These are phyloP conservation scores for Struthio camelus DNA, from an alignment of 2,113 vertebrate genomes.

Conservation along the genomic window DNA sequence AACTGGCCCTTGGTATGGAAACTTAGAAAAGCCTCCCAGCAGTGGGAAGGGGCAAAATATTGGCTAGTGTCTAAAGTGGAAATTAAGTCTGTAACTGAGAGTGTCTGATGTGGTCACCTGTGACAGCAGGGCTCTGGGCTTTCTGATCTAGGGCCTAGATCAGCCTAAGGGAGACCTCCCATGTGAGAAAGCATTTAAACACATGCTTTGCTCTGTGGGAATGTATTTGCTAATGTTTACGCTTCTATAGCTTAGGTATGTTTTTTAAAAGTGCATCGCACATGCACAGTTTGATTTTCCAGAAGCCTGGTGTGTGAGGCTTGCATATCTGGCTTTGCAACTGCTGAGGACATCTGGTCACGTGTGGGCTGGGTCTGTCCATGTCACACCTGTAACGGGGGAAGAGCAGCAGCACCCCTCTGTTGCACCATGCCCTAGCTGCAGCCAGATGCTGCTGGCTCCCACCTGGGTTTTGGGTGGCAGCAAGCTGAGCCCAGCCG, in stretches of 20 bases:
- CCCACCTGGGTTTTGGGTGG: background rate
- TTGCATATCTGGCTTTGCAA: slow-evolving; percentile 11
- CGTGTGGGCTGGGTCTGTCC: fast-evolving
- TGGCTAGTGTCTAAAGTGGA: slow-evolving; percentile 4
- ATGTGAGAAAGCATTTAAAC: background rate
- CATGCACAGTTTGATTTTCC: background rate
- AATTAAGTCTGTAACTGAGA: background rate
- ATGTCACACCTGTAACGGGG: fast-evolving
- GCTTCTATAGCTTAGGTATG: slow-evolving; percentile 18
- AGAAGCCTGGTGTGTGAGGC: background rate
- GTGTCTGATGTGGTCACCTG: slow-evolving; percentile 47
- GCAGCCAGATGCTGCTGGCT: background rate
- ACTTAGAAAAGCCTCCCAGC: slow-evolving; percentile 6
- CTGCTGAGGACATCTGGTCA: background rate
- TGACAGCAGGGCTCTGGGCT: background rate
- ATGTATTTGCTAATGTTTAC: slow-evolving; percentile 35
- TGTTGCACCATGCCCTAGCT: background rate
- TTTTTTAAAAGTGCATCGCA: slow-evolving; percentile 19
- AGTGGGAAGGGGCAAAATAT: background rate
- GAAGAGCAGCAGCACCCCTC: background rate
- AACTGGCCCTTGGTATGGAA: slow-evolving; percentile 37
- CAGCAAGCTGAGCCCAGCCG: fast-evolving
- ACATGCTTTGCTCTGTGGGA: background rate
- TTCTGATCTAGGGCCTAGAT: background rate
- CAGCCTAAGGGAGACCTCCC: slow-evolving; percentile 1